These are phyloP conservation scores for Polyergus mexicanus DNA, from an alignment of 1,140 invertebrate species.

Conservation along the genomic window DNA sequence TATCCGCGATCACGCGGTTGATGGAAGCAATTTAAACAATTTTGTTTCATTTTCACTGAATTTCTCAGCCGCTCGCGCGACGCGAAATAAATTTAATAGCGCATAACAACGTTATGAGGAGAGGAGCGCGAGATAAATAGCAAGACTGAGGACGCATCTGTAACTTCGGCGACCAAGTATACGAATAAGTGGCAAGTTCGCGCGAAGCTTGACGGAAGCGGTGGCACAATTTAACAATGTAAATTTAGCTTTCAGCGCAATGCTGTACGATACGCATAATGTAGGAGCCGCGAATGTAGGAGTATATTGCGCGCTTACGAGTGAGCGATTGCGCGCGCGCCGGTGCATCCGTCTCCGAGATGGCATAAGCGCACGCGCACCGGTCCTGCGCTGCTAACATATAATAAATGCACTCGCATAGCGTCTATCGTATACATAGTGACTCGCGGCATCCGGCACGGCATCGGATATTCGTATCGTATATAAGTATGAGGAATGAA, in stretches of 20 bases:
- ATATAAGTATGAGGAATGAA: slow-evolving; percentile 16
- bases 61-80: not conserved
- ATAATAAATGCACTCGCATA: slow-evolving; percentile 74
- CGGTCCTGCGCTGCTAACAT: slow-evolving; percentile 60
- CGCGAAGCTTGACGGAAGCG: slow-evolving; percentile 30
- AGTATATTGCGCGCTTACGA: slow-evolving; percentile 39
- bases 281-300: slow-evolving; percentile 63
- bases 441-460: slow-evolving; percentile 23
- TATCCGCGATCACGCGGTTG: not conserved
- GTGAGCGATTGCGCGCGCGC: slow-evolving; percentile 53
- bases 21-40: slow-evolving; percentile 33
- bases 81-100: slow-evolving; percentile 26
- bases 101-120: not conserved
- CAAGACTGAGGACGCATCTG: not conserved
- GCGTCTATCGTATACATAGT: not conserved
- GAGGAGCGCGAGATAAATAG: not conserved
- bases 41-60: not conserved
- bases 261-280: slow-evolving; percentile 64
- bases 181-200: slow-evolving; percentile 33
- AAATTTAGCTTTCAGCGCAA: slow-evolving; percentile 66
- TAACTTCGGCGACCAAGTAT: slow-evolving; percentile 35
- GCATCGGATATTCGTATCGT: not conserved
- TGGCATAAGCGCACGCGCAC: slow-evolving; percentile 35
- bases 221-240: slow-evolving; percentile 67
- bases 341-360: slow-evolving; percentile 46